Percentiles rank a stretch among this genome's conserved stretches.
These are phyloP conservation scores for Thecophora atra DNA, from an alignment of 2,888 invertebrate species.

Conservation along the genomic window DNA sequence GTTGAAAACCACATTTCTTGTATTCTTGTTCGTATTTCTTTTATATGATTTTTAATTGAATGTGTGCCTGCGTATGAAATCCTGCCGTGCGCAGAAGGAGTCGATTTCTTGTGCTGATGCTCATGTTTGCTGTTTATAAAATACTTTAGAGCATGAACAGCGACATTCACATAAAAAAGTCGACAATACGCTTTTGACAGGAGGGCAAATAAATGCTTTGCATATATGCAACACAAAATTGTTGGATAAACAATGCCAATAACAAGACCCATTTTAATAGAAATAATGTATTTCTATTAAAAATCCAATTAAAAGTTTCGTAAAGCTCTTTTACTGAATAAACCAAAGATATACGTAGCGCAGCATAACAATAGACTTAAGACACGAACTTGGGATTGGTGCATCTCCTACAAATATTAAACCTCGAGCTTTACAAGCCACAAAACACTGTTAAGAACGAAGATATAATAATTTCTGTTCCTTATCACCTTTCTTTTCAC, in stretches of 20 bases:
- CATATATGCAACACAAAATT: too few relatives aligned
- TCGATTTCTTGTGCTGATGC: slow-evolving; percentile 1
- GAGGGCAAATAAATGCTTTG: slow-evolving; percentile 17
- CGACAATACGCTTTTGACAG: slow-evolving; percentile 30
- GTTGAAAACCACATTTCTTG: too few relatives aligned
- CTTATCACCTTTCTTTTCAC: too few relatives aligned
- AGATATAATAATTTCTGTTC: too few relatives aligned
- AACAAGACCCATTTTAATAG: too few relatives aligned
- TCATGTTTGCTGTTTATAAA: slow-evolving; percentile 25
- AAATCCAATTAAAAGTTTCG: not conserved
- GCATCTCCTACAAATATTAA: too few relatives aligned
- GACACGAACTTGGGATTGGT: not conserved
- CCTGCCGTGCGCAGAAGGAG: not conserved
- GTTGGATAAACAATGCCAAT: too few relatives aligned
- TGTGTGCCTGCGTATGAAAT: not conserved
- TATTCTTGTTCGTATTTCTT: too few relatives aligned
- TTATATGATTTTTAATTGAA: not conserved
- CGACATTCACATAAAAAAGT: slow-evolving; percentile 7
- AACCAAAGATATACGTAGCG: not conserved
- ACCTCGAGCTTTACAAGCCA: too few relatives aligned
- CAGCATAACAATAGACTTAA: slow-evolving; percentile 17
- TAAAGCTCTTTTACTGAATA: not conserved
- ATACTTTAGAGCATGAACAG: slow-evolving; percentile 17
- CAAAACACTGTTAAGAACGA: too few relatives aligned
- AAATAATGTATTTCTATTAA: slow-evolving; percentile 26